Evolutionary conservation across 2,113 vertebrate species (phyloP).

Genomic region (Saguinus midas): DNA sequence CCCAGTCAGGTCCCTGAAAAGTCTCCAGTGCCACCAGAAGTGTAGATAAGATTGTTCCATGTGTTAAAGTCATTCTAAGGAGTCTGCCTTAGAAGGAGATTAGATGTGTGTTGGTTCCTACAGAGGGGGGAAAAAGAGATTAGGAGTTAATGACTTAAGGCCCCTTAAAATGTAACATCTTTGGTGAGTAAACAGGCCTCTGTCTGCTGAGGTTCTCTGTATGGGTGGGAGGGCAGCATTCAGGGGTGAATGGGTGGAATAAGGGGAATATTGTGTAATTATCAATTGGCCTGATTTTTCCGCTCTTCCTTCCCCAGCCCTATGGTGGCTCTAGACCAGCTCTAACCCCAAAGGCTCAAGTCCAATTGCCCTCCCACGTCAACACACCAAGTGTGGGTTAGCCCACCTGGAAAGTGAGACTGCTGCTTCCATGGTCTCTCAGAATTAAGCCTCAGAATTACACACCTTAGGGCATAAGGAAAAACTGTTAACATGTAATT

Average conservation of each 20-base stretch:
- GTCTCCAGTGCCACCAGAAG: not conserved
- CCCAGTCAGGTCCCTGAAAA: not conserved
- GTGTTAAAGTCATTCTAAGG: not conserved
- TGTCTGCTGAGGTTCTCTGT: not conserved
- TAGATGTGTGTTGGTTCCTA: too few relatives aligned
- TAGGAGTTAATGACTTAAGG: not conserved
- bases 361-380: not conserved
- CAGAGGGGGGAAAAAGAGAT: not conserved
- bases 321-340: not conserved
- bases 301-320: rapidly evolving
- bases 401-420: not conserved
- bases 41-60: not conserved
- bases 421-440: not conserved
- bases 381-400: not conserved
- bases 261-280: not conserved
- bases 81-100: not conserved
- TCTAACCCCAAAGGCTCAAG: not conserved
- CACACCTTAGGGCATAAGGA: not conserved
- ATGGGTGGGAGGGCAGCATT: not conserved
- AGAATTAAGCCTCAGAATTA: not conserved
- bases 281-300: not conserved
- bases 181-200: not conserved
- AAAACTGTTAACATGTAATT: not conserved
- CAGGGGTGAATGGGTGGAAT: not conserved
- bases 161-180: not conserved